phyloP scores from a whole-genome alignment of 2,113 vertebrate species.

The Menidia beryllina region DNA sequence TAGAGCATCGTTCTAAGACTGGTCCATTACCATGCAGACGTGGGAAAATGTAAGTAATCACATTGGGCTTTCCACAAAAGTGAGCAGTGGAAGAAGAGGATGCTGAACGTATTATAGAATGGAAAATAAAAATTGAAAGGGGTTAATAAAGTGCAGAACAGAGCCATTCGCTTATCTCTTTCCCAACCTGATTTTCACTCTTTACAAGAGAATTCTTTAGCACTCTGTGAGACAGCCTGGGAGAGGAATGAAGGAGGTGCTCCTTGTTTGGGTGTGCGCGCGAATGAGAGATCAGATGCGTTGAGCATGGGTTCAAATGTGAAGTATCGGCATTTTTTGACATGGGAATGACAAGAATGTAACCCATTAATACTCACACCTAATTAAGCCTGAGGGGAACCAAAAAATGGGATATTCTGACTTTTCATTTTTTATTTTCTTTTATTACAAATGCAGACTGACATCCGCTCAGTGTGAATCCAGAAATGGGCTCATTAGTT shows the following conservation, averaged over 20 bases:
- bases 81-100: conserved; percentile 28
- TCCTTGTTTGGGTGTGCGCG: neutral
- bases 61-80: conserved; percentile 39
- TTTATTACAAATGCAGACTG: conserved; percentile 27
- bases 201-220: neutral
- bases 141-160: conserved; percentile 29
- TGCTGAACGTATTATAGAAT: conserved; percentile 38
- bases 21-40: conserved; percentile 32
- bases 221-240: neutral
- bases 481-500: conserved; percentile 70
- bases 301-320: conserved; percentile 8
- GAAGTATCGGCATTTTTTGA: conserved; percentile 6
- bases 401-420: conserved; percentile 8
- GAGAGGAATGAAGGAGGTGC: conserved; percentile 13
- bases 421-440: conserved; percentile 8
- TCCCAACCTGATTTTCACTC: neutral
- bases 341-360: neutral
- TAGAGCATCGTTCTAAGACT: neutral
- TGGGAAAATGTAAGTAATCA: conserved; percentile 27
- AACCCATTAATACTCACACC: neutral
- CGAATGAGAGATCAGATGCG: neutral
- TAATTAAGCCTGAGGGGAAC: neutral
- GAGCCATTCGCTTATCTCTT: conserved; percentile 13
- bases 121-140: conserved; percentile 49
- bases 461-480: conserved; percentile 31